Evolutionary conservation across 2,113 vertebrate genomes (phyloP).

Genomic region (Oncorhynchus kisutch): DNA sequence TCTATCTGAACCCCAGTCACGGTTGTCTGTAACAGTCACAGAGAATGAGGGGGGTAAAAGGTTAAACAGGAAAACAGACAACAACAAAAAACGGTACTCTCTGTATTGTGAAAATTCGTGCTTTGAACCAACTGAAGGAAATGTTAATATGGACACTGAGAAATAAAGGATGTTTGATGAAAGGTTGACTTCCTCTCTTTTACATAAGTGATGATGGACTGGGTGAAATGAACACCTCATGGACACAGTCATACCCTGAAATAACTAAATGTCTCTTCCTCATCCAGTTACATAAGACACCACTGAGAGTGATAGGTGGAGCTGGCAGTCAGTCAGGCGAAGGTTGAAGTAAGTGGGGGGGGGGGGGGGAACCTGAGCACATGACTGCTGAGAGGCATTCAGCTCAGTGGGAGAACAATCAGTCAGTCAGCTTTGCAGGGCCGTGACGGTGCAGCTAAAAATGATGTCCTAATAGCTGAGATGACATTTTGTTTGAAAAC

Average conservation of each 20-base stretch:
- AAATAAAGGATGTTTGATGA: conserved; percentile 25
- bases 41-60: conserved; percentile 28
- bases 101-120: conserved; percentile 34
- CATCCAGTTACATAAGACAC: conserved; percentile 53
- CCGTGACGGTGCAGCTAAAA: conserved; percentile 65
- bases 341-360: conserved; percentile 68
- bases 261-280: conserved; percentile 61
- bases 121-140: conserved; percentile 54
- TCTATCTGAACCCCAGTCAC: conserved; percentile 55
- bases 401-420: conserved; percentile 47
- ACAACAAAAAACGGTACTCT: conserved; percentile 1
- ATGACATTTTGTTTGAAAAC: conserved; percentile 73
- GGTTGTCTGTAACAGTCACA: conserved; percentile 50
- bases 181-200: conserved; percentile 58
- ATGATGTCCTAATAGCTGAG: conserved; percentile 66
- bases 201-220: conserved; percentile 64
- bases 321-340: conserved; percentile 48
- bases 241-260: conserved; percentile 59
- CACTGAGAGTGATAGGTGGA: conserved; percentile 64
- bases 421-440: conserved; percentile 56
- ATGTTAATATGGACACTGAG: conserved; percentile 44
- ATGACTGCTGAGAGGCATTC: conserved; percentile 49
- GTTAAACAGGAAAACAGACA: conserved; percentile 42
- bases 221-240: conserved; percentile 37
- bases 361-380: conserved; percentile 24